These are phyloP conservation scores for Pangasius mekongensis DNA, from an alignment of 2,797 vertebrate genomes.

Conservation along the genomic window DNA sequence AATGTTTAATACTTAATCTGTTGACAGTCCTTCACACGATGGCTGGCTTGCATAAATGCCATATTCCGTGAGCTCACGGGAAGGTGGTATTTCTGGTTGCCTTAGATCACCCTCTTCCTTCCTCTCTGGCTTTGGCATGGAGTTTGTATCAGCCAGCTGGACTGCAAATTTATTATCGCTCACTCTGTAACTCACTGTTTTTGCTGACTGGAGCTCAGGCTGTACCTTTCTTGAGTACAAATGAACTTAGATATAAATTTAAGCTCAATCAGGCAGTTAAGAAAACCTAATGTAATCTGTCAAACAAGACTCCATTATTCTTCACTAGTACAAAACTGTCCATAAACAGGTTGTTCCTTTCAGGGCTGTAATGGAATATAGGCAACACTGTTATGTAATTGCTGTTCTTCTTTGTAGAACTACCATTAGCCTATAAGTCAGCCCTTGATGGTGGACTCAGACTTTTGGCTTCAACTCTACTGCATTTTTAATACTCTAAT, in stretches of 20 bases:
- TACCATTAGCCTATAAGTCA: not conserved
- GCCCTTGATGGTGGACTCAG: no score
- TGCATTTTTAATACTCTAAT: not conserved
- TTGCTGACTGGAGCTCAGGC: not conserved
- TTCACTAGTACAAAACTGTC: not conserved
- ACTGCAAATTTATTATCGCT: slow-evolving; percentile 24
- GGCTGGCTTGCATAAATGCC: slow-evolving; percentile 37
- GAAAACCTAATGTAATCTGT: not conserved
- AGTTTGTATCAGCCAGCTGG: slow-evolving; percentile 32
- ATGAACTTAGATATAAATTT: not conserved
- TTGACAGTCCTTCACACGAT: not conserved
- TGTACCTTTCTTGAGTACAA: slow-evolving; percentile 2
- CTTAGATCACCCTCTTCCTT: slow-evolving; percentile 32
- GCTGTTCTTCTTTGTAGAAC: not conserved
- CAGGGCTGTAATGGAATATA: not conserved
- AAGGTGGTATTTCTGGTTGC: slow-evolving; percentile 45
- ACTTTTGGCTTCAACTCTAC: not conserved
- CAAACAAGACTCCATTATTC: not conserved
- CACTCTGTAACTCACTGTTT: slow-evolving; percentile 6
- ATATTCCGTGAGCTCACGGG: slow-evolving; percentile 44
- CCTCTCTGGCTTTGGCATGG: slow-evolving; percentile 10
- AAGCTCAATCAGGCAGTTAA: not conserved
- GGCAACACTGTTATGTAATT: not conserved
- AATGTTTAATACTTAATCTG: not conserved
- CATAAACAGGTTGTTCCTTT: not conserved